Evolutionary conservation across 2,113 vertebrate genomes (phyloP).

Genomic region (Scartelaos histophorus): DNA sequence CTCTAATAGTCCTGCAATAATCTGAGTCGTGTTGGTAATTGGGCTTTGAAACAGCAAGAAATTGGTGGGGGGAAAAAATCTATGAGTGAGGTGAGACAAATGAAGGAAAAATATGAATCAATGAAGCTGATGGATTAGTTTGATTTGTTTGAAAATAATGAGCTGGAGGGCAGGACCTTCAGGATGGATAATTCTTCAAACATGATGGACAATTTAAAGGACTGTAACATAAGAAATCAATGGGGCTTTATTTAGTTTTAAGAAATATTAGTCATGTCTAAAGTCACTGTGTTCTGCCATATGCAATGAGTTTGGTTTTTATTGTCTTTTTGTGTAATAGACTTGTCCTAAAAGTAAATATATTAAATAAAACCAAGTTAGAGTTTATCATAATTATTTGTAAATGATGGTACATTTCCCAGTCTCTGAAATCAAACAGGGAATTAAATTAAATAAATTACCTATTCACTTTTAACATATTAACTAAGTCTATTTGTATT

Average conservation of each 20-base stretch:
- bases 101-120: background rate
- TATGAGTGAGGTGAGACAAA: background rate
- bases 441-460: too few relatives aligned
- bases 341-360: too few relatives aligned
- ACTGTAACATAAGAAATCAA: background rate
- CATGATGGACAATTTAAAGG: background rate
- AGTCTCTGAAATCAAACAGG: too few relatives aligned
- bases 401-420: too few relatives aligned
- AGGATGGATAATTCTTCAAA: background rate
- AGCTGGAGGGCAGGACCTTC: background rate
- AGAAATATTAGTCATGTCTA: background rate
- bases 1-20: background rate
- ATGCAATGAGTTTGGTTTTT: background rate
- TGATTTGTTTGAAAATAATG: slow-evolving; percentile 2
- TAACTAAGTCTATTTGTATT: too few relatives aligned
- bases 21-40: background rate
- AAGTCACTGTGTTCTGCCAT: background rate
- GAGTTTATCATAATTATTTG: too few relatives aligned
- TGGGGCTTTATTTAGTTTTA: background rate
- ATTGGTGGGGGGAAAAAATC: background rate
- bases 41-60: background rate
- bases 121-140: slow-evolving; percentile 2
- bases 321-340: background rate
- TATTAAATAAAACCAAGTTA: background rate
- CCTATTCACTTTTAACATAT: too few relatives aligned